phyloP scores from a whole-genome alignment of 2,113 vertebrate species.

The Ophiodon elongatus region DNA sequence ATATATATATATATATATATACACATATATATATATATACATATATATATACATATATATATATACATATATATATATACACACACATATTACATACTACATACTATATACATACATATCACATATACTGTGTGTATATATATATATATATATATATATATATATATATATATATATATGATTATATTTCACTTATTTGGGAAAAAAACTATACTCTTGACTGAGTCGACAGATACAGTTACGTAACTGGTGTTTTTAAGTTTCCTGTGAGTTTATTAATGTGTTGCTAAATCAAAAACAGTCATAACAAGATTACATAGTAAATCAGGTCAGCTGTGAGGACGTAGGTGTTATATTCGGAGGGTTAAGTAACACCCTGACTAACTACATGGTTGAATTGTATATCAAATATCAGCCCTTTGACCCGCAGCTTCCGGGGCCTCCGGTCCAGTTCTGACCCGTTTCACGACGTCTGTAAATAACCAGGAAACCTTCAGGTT shows the following conservation, averaged over 20 bases:
- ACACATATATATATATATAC: no score
- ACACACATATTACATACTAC: no score
- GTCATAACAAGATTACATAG: background rate
- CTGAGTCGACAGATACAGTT: background rate
- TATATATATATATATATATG: no score
- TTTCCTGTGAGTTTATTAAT: background rate
- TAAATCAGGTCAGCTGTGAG: background rate
- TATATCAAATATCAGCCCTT: slow-evolving; percentile 4
- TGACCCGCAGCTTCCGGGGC: slow-evolving; percentile 31
- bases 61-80: no score
- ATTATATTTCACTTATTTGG: no score
- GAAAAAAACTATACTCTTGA: background rate
- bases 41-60: no score
- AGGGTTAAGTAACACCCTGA: background rate
- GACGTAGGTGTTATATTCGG: no score
- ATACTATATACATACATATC: no score
- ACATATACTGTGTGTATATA: no score
- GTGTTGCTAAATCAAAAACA: background rate
- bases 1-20: no score
- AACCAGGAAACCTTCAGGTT: fast-evolving
- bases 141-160: no score
- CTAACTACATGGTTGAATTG: background rate
- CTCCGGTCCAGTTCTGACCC: slow-evolving; percentile 6
- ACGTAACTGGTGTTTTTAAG: background rate
- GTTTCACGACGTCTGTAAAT: background rate